phyloP scores from a whole-genome alignment of 1,140 invertebrate species.

The Drosophila ironensis region DNA sequence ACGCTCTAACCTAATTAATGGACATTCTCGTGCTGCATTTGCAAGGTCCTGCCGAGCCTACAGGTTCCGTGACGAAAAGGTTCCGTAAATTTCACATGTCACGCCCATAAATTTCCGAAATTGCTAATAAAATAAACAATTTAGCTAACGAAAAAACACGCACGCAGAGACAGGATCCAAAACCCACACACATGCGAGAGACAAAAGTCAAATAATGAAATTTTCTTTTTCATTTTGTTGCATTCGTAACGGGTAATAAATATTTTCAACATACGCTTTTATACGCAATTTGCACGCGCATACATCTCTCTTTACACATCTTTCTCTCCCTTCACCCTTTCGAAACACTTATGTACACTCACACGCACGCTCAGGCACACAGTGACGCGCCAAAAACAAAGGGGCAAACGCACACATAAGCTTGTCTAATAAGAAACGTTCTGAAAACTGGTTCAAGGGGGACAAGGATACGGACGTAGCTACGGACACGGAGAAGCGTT shows the following conservation, averaged over 20 bases:
- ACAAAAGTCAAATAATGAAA: slow-evolving; percentile 73
- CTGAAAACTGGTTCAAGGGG: slow-evolving; percentile 34
- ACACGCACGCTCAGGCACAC: slow-evolving; percentile 17
- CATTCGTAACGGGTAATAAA: slow-evolving; percentile 81
- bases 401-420: slow-evolving; percentile 64
- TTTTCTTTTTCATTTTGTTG: slow-evolving; percentile 80
- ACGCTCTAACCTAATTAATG: slow-evolving; percentile 63
- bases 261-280: slow-evolving; percentile 81
- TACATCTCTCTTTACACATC: slow-evolving; percentile 53
- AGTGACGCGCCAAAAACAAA: slow-evolving; percentile 29
- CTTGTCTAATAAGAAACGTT: slow-evolving; percentile 66
- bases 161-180: slow-evolving; percentile 1
- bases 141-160: slow-evolving; percentile 58
- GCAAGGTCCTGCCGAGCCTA: not conserved
- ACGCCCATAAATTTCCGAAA: slow-evolving; percentile 72
- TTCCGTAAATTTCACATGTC: slow-evolving; percentile 41
- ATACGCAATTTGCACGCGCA: slow-evolving; percentile 78
- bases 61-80: slow-evolving; percentile 8
- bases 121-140: slow-evolving; percentile 82
- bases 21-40: slow-evolving; percentile 72
- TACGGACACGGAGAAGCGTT: too few species aligned
- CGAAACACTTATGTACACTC: slow-evolving; percentile 4
- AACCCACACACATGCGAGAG: slow-evolving; percentile 2
- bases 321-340: slow-evolving; percentile 11
- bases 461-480: too few species aligned